A percentile compares a stretch with the other conserved stretches of the same genome.
Evolutionary conservation across 2,113 vertebrate genomes (phyloP).

Genomic region (Vicugna pacos): DNA sequence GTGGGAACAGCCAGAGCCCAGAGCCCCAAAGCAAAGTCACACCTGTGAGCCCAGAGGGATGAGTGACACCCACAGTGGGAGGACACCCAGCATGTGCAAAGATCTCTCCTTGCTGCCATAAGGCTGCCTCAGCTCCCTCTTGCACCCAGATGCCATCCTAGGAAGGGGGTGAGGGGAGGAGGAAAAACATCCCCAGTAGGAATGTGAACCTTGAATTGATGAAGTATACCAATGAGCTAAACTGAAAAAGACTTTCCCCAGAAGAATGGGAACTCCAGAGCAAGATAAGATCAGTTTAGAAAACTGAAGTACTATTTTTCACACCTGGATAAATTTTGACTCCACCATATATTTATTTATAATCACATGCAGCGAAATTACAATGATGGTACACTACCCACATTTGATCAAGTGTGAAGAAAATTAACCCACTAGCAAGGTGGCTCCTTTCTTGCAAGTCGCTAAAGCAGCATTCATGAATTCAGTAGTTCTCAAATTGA

Average conservation of each 20-base stretch:
- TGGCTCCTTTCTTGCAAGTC: background rate
- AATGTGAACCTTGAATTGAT: background rate
- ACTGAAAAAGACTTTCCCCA: background rate
- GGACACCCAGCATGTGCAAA: background rate
- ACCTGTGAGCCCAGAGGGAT: background rate
- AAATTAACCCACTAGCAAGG: background rate
- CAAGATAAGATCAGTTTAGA: background rate
- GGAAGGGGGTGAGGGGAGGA: background rate
- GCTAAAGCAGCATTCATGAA: background rate
- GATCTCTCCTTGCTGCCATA: accelerated
- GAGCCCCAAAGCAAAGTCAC: background rate
- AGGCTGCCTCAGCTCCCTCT: background rate
- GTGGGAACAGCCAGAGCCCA: background rate
- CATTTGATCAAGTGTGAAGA: background rate
- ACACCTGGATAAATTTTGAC: background rate
- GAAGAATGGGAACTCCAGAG: background rate
- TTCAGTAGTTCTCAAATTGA: background rate
- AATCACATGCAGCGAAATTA: background rate
- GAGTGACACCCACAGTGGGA: accelerated
- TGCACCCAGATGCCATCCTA: background rate
- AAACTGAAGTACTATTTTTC: background rate
- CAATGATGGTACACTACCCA: too few species aligned
- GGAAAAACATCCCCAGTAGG: background rate
- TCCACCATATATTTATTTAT: background rate
- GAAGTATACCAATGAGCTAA: background rate